Conservation (phyloP, 2,797 vertebrate species). For the Eurystomus glaucurus region DNA sequence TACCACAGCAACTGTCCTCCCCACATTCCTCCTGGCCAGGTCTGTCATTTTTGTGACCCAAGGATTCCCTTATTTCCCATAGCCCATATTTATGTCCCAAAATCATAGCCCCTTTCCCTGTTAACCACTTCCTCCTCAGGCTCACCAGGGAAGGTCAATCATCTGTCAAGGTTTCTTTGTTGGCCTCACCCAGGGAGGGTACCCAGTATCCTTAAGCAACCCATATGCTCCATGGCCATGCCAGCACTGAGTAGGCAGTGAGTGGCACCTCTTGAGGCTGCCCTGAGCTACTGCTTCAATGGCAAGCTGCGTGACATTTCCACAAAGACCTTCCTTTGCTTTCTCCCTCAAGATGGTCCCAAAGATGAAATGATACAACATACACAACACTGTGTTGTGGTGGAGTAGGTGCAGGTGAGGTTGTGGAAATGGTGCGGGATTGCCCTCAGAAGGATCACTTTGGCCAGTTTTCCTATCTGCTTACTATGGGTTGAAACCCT, state of each 20-base stretch:
- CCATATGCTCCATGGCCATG: accelerated
- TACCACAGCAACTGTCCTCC: not conserved
- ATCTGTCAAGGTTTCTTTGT: not conserved
- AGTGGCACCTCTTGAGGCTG: not conserved
- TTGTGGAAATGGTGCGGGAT: not conserved
- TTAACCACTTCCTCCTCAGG: not conserved
- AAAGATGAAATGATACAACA: not conserved
- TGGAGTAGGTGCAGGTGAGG: not conserved
- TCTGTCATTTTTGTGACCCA: not conserved
- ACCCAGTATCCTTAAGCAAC: accelerated
- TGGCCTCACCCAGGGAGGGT: not conserved
- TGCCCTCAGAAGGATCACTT: not conserved
- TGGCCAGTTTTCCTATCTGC: not conserved
- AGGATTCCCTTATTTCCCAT: not conserved
- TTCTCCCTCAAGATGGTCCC: not conserved
- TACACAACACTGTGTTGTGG: accelerated
- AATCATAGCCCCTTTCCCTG: not conserved
- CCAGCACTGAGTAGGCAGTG: accelerated
- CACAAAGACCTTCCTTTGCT: not conserved
- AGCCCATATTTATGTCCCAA: not conserved
- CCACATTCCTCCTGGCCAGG: not conserved
- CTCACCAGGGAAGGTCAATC: not conserved
- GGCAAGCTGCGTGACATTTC: not conserved
- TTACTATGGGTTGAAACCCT: not conserved
- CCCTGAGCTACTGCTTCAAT: accelerated